Conservation (phyloP, 2,797 vertebrate species). For the Aplochiton taeniatus region DNA sequence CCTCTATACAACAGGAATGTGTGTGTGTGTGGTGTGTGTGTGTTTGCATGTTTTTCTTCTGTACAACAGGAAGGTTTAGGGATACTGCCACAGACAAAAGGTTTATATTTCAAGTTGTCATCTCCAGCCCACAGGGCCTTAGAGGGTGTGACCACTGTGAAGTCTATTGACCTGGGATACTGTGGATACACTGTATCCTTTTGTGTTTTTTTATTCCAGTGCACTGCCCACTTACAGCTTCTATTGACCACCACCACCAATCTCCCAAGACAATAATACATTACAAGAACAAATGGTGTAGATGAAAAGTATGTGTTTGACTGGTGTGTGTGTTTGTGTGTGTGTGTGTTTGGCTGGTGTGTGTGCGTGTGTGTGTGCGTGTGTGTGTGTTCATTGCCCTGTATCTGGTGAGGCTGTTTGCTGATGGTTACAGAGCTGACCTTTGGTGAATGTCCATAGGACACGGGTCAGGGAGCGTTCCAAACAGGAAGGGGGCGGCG, state of each 20-base stretch:
- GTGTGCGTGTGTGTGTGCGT: conserved; percentile 21
- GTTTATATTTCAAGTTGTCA: too few species aligned
- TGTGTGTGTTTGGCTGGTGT: conserved; percentile 9
- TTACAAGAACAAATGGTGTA: background rate
- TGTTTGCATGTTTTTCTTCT: too few species aligned
- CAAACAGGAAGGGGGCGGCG: conserved; percentile 50
- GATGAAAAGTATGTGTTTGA: background rate
- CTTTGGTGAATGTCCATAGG: conserved; percentile 53
- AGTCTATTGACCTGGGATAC: too few species aligned
- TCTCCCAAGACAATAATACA: background rate
- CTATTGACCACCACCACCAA: background rate
- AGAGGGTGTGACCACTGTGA: too few species aligned
- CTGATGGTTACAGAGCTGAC: conserved; percentile 44
- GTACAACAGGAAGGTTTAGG: too few species aligned
- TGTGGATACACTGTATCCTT: too few species aligned
- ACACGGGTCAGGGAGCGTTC: conserved; percentile 63
- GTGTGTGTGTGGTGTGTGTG: background rate
- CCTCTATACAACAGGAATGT: too few species aligned
- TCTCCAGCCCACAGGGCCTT: too few species aligned
- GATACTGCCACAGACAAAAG: too few species aligned
- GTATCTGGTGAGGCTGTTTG: conserved; percentile 24
- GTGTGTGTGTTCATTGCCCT: conserved; percentile 1
- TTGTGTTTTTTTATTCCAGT: too few species aligned
- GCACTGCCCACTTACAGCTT: too few species aligned
- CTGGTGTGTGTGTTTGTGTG: conserved; percentile 16